Evolutionary conservation across 2,113 vertebrate genomes (phyloP).

Genomic region (Petrocephalus microphthalmus): DNA sequence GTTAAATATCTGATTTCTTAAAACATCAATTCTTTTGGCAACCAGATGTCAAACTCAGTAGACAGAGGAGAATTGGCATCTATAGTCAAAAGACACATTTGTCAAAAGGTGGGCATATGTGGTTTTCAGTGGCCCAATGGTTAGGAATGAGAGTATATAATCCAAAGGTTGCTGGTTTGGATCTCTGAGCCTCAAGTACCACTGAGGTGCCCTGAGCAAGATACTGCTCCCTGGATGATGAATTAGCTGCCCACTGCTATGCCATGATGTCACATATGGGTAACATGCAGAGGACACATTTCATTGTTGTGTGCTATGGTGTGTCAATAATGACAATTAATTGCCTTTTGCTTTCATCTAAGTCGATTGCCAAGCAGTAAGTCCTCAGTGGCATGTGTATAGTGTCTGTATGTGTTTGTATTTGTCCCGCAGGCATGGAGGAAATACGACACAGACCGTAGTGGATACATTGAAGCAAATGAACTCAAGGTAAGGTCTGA

Average conservation of each 20-base stretch:
- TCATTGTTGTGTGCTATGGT: no score
- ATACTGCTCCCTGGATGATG: no score
- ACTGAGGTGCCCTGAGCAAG: no score
- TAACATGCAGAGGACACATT: no score
- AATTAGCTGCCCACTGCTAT: no score
- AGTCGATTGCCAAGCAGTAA: not conserved
- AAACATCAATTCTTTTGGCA: not conserved
- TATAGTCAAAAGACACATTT: not conserved
- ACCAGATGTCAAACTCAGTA: not conserved
- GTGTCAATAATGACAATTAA: no score
- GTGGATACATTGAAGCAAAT: slow-evolving; percentile 94
- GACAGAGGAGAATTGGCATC: not conserved
- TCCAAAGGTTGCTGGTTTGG: no score
- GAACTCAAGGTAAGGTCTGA: slow-evolving; percentile 80
- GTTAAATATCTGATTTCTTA: not conserved
- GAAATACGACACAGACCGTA: slow-evolving; percentile 88
- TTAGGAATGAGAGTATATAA: no score
- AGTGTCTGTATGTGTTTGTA: not conserved
- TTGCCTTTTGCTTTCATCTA: not conserved
- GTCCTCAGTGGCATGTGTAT: not conserved
- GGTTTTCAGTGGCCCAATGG: not conserved
- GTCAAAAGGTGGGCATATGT: not conserved
- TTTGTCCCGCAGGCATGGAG: slow-evolving; percentile 75
- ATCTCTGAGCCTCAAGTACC: no score
- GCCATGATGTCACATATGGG: no score